phyloP scores from a whole-genome alignment of 2,888 invertebrate genomes.

The Ornithoptera alexandrae region DNA sequence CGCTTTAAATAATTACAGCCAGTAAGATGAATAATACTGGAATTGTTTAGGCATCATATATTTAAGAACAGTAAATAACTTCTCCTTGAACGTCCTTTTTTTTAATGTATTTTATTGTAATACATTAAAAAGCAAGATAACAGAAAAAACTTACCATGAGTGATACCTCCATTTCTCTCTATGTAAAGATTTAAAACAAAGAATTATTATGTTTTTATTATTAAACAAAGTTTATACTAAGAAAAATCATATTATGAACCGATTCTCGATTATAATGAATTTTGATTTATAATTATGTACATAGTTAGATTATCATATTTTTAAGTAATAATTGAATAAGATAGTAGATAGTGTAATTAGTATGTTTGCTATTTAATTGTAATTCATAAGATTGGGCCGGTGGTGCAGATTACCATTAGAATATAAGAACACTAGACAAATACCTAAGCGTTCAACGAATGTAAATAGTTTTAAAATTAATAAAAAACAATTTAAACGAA shows the following conservation, averaged over 20 bases:
- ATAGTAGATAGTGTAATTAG: neutral
- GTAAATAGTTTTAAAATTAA: slow-evolving; percentile 39
- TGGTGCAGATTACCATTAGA: slow-evolving; percentile 80
- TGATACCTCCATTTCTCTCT: too few relatives aligned
- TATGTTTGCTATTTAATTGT: neutral
- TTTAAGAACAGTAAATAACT: neutral
- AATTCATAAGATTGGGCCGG: slow-evolving; percentile 60
- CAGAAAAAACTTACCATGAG: too few relatives aligned
- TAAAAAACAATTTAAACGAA: too few relatives aligned
- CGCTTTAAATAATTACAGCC: slow-evolving; percentile 20
- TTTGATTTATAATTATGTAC: too few relatives aligned
- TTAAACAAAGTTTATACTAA: too few relatives aligned
- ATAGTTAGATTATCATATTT: too few relatives aligned
- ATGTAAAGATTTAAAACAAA: too few relatives aligned
- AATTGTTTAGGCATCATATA: too few relatives aligned
- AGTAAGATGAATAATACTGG: neutral
- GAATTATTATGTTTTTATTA: too few relatives aligned
- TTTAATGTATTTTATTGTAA: neutral
- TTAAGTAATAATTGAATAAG: neutral
- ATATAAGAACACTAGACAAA: slow-evolving; percentile 54
- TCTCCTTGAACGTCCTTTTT: neutral
- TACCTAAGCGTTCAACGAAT: slow-evolving; percentile 69
- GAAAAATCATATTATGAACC: too few relatives aligned
- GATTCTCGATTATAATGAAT: too few relatives aligned
- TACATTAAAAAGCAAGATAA: neutral